These are phyloP conservation scores for Sarotherodon lohbergeri DNA, from an alignment of 2,113 vertebrate genomes.

Conservation along the genomic window DNA sequence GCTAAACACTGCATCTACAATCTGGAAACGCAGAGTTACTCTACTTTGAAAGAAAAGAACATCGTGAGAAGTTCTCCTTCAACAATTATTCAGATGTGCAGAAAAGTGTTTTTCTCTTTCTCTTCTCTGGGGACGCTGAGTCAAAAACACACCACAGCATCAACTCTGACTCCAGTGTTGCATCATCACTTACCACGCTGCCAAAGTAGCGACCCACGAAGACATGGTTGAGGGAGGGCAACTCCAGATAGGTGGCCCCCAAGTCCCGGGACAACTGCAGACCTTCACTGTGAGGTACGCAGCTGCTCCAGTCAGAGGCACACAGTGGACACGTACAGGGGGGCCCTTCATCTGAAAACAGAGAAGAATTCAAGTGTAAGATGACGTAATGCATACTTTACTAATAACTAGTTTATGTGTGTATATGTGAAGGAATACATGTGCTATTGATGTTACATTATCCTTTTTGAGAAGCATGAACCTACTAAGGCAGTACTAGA, in stretches of 20 bases:
- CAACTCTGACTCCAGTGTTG: neutral
- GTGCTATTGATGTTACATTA: neutral
- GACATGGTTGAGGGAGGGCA: constrained; percentile 89
- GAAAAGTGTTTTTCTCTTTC: neutral
- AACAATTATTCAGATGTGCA: neutral
- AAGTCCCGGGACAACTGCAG: constrained; percentile 91
- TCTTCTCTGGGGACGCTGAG: neutral
- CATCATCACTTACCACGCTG: constrained; percentile 81
- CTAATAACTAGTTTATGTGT: neutral
- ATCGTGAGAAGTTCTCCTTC: neutral
- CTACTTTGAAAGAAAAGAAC: neutral
- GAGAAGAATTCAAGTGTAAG: neutral
- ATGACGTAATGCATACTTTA: neutral
- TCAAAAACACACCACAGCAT: neutral
- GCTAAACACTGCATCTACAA: neutral
- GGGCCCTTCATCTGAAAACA: constrained; percentile 76
- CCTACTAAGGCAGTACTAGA: neutral
- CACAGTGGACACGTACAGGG: constrained; percentile 92
- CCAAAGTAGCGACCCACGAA: constrained; percentile 92
- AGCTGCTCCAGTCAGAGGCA: constrained; percentile 87
- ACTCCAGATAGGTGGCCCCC: constrained; percentile 89
- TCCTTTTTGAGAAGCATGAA: neutral
- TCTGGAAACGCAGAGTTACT: neutral
- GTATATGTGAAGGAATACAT: neutral
- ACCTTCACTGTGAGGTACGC: constrained; percentile 86